Evolutionary conservation across 2,888 invertebrate species (phyloP).

Genomic region (Tryphoninae sp.): DNA sequence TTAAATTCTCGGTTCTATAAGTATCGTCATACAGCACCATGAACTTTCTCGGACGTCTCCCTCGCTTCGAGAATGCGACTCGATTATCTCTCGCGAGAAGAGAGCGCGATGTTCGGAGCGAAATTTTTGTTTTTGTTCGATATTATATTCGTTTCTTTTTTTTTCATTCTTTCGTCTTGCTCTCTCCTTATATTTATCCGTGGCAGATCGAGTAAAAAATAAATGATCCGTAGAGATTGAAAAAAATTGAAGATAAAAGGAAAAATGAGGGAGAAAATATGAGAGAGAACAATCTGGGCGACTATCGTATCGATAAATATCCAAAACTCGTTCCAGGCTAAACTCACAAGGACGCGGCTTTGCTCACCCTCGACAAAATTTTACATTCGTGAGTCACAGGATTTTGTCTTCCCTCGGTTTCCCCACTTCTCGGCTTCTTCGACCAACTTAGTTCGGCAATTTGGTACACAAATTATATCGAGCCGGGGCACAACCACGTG

Average conservation of each 20-base stretch:
- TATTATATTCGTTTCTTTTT: background rate
- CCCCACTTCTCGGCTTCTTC: background rate
- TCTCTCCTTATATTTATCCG: background rate
- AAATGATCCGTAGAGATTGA: background rate
- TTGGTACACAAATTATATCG: conserved; percentile 62
- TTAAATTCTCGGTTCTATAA: conserved; percentile 72
- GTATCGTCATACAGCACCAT: conserved; percentile 59
- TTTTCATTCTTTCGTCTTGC: background rate
- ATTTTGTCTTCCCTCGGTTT: background rate
- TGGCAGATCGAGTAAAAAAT: conserved; percentile 5
- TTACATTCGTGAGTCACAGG: background rate
- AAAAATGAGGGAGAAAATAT: conserved; percentile 6
- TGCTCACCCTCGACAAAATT: background rate
- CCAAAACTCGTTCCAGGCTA: conserved; percentile 56
- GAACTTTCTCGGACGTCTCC: conserved; percentile 44
- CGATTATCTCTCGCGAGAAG: conserved; percentile 69
- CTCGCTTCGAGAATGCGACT: conserved; percentile 73
- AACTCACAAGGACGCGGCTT: conserved; percentile 12
- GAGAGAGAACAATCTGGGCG: conserved; percentile 40
- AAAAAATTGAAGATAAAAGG: conserved; percentile 17
- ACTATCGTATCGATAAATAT: conserved; percentile 60
- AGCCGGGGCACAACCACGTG: conserved; percentile 43
- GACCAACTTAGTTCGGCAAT: conserved; percentile 42
- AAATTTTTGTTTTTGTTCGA: conserved; percentile 29
- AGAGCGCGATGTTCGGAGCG: conserved; percentile 38